These are phyloP conservation scores for Myotis findleyi DNA, from an alignment of 2,797 vertebrate species.

Conservation along the genomic window DNA sequence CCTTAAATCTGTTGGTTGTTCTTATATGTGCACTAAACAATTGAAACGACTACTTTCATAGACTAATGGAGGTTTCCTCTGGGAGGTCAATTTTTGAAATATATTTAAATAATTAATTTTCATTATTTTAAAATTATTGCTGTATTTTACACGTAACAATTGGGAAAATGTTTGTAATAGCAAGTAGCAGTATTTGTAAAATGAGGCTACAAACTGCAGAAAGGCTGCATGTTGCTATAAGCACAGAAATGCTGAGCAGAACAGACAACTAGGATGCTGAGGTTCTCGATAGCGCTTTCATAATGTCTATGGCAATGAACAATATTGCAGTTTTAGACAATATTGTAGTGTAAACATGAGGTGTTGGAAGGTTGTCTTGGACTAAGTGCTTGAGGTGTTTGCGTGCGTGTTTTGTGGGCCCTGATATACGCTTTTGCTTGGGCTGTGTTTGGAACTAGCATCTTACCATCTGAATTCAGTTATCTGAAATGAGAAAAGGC, in stretches of 20 bases:
- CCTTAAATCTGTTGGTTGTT: not conserved
- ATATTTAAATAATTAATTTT: not conserved
- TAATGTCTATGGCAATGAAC: not conserved
- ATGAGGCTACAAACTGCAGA: not conserved
- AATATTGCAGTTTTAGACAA: not conserved
- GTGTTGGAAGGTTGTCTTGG: not conserved
- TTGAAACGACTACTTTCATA: not conserved
- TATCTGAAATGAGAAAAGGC: not conserved
- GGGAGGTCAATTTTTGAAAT: not conserved
- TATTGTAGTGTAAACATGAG: not conserved
- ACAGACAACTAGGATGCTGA: not conserved
- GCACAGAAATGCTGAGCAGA: not conserved
- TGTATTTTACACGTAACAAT: not conserved
- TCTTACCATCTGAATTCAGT: not conserved
- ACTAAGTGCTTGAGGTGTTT: not conserved
- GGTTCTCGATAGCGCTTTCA: not conserved
- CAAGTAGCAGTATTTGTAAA: not conserved
- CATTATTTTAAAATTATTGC: not conserved
- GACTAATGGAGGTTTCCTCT: not conserved
- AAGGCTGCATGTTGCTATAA: not conserved
- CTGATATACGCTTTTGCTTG: not conserved
- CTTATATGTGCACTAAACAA: not conserved
- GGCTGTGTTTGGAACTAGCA: not conserved
- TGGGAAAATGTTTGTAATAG: not conserved
- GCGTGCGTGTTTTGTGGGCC: not conserved